Percentiles rank a stretch among this genome's conserved stretches.
Conservation (phyloP, 2,888 invertebrate species). For the Himalopsyche anomala region DNA sequence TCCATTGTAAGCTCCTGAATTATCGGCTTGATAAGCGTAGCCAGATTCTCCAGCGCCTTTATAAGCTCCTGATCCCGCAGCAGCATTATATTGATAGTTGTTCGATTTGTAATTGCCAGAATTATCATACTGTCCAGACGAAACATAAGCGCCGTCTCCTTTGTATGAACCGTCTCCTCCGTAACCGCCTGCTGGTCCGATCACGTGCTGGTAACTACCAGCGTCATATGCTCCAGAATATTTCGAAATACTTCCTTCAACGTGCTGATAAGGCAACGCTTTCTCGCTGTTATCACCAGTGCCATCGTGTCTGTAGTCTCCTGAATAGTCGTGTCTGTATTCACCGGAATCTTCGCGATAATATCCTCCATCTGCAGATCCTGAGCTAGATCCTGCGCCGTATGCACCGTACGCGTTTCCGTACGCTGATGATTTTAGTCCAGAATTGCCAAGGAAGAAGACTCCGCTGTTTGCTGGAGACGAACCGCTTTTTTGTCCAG, state of each 20-base stretch:
- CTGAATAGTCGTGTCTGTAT: constrained; percentile 74
- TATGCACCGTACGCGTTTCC: constrained; percentile 46
- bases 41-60: constrained; percentile 20
- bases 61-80: constrained; percentile 68
- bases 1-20: constrained; percentile 51
- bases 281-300: constrained; percentile 74
- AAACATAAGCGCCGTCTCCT: constrained; percentile 5
- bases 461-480: constrained; percentile 28
- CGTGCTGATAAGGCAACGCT: constrained; percentile 73
- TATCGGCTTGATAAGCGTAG: constrained; percentile 12
- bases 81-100: constrained; percentile 67
- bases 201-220: constrained; percentile 7
- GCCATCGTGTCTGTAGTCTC: constrained; percentile 72
- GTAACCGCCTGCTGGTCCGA: constrained; percentile 52
- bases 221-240: constrained; percentile 67
- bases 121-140: constrained; percentile 67
- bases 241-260: constrained; percentile 71
- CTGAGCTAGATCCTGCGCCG: constrained; percentile 33
- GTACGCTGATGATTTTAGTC: constrained; percentile 35
- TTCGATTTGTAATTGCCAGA: constrained; percentile 67
- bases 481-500: not conserved
- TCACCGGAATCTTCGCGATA: constrained; percentile 74
- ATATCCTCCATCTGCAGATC: constrained; percentile 70
- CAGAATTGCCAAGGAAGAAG: constrained; percentile 25
- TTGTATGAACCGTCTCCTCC: not conserved